Conservation (phyloP, 2,888 invertebrate genomes). For the Iselma pallidipennis region DNA sequence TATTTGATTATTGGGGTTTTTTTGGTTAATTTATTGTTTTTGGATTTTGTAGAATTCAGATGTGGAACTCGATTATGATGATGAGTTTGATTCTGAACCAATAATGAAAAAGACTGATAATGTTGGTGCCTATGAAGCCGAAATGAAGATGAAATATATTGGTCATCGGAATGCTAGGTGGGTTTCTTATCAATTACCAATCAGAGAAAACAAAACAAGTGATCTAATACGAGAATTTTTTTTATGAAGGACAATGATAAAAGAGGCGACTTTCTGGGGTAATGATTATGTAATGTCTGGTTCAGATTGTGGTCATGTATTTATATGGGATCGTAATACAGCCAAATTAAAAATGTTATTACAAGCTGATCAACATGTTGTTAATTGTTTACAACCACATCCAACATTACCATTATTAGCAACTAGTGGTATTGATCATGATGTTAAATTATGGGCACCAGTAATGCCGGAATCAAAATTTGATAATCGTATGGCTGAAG, state of each 20-base stretch:
- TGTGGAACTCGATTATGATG: constrained; percentile 49
- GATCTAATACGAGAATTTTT: too few species aligned
- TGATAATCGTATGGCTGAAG: constrained; percentile 65
- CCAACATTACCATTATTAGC: constrained; percentile 75
- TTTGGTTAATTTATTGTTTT: background rate
- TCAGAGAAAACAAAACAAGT: too few species aligned
- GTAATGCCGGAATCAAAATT: constrained; percentile 64
- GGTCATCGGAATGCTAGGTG: constrained; percentile 82
- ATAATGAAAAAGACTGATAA: constrained; percentile 34
- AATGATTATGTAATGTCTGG: constrained; percentile 80
- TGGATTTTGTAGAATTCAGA: constrained; percentile 37
- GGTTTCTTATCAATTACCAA: constrained; percentile 9
- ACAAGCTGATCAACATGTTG: constrained; percentile 80
- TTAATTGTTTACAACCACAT: constrained; percentile 85
- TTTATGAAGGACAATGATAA: constrained; percentile 77
- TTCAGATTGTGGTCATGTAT: constrained; percentile 88
- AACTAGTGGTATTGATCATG: constrained; percentile 87
- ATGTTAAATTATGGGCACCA: constrained; percentile 83
- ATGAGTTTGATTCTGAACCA: constrained; percentile 32
- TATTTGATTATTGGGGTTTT: background rate
- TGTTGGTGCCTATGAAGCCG: constrained; percentile 51
- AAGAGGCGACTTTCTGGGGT: constrained; percentile 86
- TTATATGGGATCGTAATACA: constrained; percentile 76
- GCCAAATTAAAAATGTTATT: constrained; percentile 73
- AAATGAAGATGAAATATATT: constrained; percentile 69